These are phyloP conservation scores for Bolinopsis microptera DNA, from an alignment of 37 sponge, comb jelly and placozoan genomes.

Conservation along the genomic window DNA sequence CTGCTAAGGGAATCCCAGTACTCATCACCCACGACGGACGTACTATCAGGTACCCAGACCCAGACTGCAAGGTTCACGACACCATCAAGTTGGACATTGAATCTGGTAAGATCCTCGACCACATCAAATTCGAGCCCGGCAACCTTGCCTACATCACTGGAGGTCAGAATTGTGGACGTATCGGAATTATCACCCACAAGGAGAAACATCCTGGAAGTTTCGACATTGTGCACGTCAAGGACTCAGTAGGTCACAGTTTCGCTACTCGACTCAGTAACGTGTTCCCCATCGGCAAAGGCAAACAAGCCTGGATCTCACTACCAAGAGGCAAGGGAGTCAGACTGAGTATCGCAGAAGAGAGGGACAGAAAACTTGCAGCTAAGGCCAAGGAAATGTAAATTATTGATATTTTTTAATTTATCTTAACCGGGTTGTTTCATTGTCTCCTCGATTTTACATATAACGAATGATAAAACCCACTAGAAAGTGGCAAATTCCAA, in stretches of 20 bases:
- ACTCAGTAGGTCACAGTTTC: slow-evolving; percentile 86
- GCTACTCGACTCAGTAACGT: slow-evolving; percentile 93
- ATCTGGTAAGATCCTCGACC: slow-evolving; percentile 86
- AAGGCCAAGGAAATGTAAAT: slow-evolving; percentile 65
- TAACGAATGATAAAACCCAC: too few species aligned
- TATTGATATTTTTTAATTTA: slow-evolving; percentile 22
- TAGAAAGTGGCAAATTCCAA: neutral
- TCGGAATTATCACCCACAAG: slow-evolving; percentile 88
- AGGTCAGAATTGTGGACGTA: slow-evolving; percentile 98
- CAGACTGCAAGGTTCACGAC: slow-evolving; percentile 84
- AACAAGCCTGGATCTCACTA: slow-evolving; percentile 78
- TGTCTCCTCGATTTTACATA: too few species aligned
- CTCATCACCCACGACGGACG: slow-evolving; percentile 97
- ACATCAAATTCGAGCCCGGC: slow-evolving; percentile 90
- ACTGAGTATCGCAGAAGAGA: slow-evolving; percentile 92
- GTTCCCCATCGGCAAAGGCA: slow-evolving; percentile 90
- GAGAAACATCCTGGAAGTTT: slow-evolving; percentile 95
- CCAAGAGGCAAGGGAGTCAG: slow-evolving; percentile 93
- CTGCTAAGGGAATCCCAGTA: slow-evolving; percentile 85
- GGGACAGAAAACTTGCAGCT: slow-evolving; percentile 82
- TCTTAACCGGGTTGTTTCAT: neutral
- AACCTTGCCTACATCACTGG: slow-evolving; percentile 92
- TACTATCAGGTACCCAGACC: slow-evolving; percentile 96
- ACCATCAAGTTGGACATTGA: slow-evolving; percentile 88
- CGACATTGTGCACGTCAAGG: slow-evolving; percentile 97